Conservation (phyloP, 2,113 vertebrate genomes). For the Rafetus swinhoei region DNA sequence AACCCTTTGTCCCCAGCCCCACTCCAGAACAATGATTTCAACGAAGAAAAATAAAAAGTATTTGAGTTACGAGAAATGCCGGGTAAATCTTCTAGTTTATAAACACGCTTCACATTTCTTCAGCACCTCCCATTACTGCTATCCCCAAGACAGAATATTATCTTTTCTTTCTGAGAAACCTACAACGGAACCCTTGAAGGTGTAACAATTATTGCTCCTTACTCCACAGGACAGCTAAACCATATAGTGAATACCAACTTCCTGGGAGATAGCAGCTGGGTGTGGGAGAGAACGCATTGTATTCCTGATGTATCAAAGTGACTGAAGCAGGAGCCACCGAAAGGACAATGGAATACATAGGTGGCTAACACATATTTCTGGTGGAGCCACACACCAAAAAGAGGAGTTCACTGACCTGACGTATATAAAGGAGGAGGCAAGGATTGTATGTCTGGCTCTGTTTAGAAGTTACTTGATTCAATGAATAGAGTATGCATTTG, state of each 20-base stretch:
- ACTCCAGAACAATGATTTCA: too few species aligned
- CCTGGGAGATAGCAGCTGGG: neutral
- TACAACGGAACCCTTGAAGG: neutral
- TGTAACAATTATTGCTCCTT: neutral
- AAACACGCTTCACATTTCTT: neutral
- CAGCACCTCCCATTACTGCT: neutral
- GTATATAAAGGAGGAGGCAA: constrained; percentile 7
- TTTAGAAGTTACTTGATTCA: constrained; percentile 46
- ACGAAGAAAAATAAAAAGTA: too few species aligned
- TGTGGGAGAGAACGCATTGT: neutral
- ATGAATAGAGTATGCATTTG: constrained; percentile 27
- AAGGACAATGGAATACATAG: constrained; percentile 31
- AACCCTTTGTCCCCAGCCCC: too few species aligned
- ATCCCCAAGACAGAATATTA: neutral
- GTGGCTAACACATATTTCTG: neutral
- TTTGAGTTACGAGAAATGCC: too few species aligned
- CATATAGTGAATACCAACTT: neutral
- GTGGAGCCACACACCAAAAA: neutral
- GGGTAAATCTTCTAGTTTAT: neutral
- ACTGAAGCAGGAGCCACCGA: neutral
- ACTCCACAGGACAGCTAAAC: neutral
- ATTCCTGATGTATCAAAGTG: neutral
- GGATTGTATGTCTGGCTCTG: neutral
- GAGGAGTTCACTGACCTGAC: constrained; percentile 20
- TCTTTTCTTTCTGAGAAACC: neutral